Evolutionary conservation across 30 jellyfish, hydroid and myxozoan genomes (phyloP), one percentile per base, ranked within the genome.

Genomic region (Sanderia malayensis): DNA sequence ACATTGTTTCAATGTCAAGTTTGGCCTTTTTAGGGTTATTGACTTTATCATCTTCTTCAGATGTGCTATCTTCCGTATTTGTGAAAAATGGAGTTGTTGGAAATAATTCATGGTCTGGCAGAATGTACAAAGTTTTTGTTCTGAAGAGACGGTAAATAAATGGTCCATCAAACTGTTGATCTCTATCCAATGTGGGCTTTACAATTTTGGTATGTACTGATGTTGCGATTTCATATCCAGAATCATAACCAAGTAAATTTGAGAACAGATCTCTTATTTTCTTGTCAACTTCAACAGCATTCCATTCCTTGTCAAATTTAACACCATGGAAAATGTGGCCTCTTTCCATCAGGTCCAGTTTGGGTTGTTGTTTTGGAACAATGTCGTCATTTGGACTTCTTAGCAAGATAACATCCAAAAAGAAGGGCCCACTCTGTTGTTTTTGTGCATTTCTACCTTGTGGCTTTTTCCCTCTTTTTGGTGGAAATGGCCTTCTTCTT

Each of bases 321-420:
- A 61, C 74, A 25, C 74, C 74, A n/a, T 61, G 74, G 10, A 61
- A 61, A 61, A 61, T 61, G 74, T 61, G 61, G 13, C 74, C 74
- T 29, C 74, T 61, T 22, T 61, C 74, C 74, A 61, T 61, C 49
- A 61, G 74, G 28, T 57, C 69, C 25, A 57, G 21, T 24, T 57
- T 57, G 9, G 69, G 69, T 24, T 4, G 69, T 22, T 57, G 69
- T 24, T 57, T 57, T 10, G 69, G 69, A 24, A 57, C 24, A 57
- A 53, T 19, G 23, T 6, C 24, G 24, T 53, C 67, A 9, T 19
- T 19, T 53, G 67, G 67, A 53, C 67, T 19, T 19, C 67, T 53
- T 6, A 53, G 24, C 23, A 53, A 19, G 24, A 53, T 19, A 9
- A 53, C 67, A 53, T 53, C 10, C 18, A 53, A 9, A 53, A 6